Conservation (phyloP, 2,888 invertebrate genomes). For the Cetonia aurata region DNA sequence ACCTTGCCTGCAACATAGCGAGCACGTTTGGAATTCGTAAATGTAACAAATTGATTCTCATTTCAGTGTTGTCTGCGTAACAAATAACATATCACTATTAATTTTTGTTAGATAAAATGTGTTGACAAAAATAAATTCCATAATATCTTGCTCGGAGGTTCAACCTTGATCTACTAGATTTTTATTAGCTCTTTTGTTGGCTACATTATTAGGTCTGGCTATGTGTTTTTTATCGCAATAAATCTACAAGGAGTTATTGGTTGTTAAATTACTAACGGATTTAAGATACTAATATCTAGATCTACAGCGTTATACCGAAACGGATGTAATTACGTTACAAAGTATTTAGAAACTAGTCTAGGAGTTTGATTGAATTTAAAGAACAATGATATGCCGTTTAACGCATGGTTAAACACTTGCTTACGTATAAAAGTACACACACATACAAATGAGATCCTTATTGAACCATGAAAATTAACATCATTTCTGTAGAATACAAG, state of each 20-base stretch:
- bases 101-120: conserved; percentile 27
- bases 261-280: not conserved
- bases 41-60: conserved; percentile 21
- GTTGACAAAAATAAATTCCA: conserved; percentile 27
- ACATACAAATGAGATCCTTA: too few relatives aligned
- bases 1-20: not conserved
- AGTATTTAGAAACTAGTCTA: too few relatives aligned
- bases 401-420: too few relatives aligned
- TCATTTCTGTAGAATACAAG: too few relatives aligned
- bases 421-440: too few relatives aligned
- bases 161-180: conserved; percentile 35
- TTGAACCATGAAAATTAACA: too few relatives aligned
- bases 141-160: not conserved
- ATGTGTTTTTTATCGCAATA: conserved; percentile 18
- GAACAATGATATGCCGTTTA: too few relatives aligned
- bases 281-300: not conserved
- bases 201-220: conserved; percentile 13
- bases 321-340: too few relatives aligned
- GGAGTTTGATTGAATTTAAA: too few relatives aligned
- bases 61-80: conserved; percentile 26
- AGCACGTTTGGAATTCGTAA: not conserved
- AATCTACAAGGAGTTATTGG: conserved; percentile 13
- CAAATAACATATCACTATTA: conserved; percentile 21
- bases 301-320: too few relatives aligned
- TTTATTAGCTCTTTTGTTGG: conserved; percentile 29